phyloP scores from a whole-genome alignment of 2,797 vertebrate species.

The Mallotus villosus region DNA sequence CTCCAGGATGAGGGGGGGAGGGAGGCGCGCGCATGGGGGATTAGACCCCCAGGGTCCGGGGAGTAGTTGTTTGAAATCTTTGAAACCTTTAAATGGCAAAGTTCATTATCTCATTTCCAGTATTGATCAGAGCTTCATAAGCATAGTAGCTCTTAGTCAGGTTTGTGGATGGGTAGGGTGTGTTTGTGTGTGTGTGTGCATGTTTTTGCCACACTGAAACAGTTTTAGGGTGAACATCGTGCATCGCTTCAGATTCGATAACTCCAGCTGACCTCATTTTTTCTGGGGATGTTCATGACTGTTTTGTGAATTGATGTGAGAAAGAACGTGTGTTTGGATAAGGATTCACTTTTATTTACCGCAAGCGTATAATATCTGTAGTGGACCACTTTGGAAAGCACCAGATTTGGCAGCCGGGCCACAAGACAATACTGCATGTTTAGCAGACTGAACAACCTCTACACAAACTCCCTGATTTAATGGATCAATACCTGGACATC shows the following conservation, averaged over 20 bases:
- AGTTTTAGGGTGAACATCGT: background rate
- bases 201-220: background rate
- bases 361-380: conserved; percentile 7
- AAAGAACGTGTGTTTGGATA: conserved; percentile 15
- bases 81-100: background rate
- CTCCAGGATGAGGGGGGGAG: background rate
- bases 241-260: background rate
- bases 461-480: conserved; percentile 28
- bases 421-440: conserved; percentile 31
- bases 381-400: conserved; percentile 8
- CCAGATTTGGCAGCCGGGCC: conserved; percentile 14
- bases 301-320: background rate
- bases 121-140: conserved; percentile 12
- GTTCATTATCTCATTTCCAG: background rate
- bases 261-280: background rate
- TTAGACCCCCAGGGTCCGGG: background rate
- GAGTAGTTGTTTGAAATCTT: background rate
- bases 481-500: conserved; percentile 36
- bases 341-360: conserved; percentile 10
- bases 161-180: background rate
- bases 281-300: background rate
- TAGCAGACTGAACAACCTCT: conserved; percentile 42
- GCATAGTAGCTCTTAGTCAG: background rate
- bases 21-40: too few relatives aligned
- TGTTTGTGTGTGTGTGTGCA: background rate